Conservation (phyloP, 53 echinoderm and acorn worm species). For the Echinometra lucunter region DNA sequence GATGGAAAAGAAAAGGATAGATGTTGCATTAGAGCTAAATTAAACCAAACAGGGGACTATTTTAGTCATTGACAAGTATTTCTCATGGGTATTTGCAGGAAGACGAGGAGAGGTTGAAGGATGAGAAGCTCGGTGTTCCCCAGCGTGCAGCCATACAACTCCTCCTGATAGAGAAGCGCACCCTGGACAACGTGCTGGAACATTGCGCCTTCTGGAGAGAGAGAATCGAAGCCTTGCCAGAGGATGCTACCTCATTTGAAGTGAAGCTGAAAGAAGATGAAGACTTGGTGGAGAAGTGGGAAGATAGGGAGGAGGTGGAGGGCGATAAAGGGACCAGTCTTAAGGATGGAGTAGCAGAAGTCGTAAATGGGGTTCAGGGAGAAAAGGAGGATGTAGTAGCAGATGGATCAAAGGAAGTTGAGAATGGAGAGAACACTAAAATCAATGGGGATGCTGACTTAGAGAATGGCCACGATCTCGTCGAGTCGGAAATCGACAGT, state of each 20-base stretch:
- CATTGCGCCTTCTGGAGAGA: constrained; percentile 80
- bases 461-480: constrained; percentile 60
- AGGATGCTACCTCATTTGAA: constrained; percentile 76
- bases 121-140: constrained; percentile 67
- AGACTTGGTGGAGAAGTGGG: constrained; percentile 59
- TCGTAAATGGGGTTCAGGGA: not conserved
- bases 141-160: constrained; percentile 78
- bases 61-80: too few species aligned
- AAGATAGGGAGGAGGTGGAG: constrained; percentile 56
- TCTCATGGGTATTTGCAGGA: constrained; percentile 65
- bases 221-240: constrained; percentile 73
- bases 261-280: constrained; percentile 32
- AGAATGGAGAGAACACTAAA: not conserved
- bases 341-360: constrained; percentile 1
- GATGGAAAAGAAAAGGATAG: too few species aligned
- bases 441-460: constrained; percentile 43
- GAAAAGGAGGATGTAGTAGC: not conserved
- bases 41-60: too few species aligned
- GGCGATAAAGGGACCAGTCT: not conserved
- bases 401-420: constrained; percentile 3
- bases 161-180: constrained; percentile 79
- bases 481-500: not conserved
- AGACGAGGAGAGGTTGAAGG: constrained; percentile 70
- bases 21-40: too few species aligned
- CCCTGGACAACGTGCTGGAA: constrained; percentile 81